Base-by-base conservation (phyloP, 2,888 invertebrate species). In the Phyllotreta cruciferae region DNA sequence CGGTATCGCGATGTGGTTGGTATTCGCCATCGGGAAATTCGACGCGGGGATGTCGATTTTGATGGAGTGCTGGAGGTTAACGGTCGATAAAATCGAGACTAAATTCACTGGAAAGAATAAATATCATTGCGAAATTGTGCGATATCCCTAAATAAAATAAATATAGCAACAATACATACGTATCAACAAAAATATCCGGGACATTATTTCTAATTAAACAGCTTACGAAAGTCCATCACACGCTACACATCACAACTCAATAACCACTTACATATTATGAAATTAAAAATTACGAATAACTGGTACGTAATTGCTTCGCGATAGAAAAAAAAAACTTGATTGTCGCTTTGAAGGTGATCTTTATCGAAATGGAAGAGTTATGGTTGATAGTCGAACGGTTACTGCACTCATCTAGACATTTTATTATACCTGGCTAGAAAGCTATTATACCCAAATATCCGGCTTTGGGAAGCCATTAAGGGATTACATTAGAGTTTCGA, bases 1-100 rank as follows among this genome's bases (percentile, higher is more conserved):
- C 1, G 10, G 49, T 0, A 13, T 9, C 6, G 14, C 36, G 11
- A 58, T 41, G 13, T 42, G 36, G 52, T 62, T 65, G 34, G 61
- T 69, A 50, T 60, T 24, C 2, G 24, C 53, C 6, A 50, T 45
- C 3, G 60, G 56, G 41, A 49, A 11, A 9, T 63, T 56, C 41
- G 60, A 45, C 6, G 55, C 36, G 5, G 63, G 38, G 6, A 75
- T 68, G 53, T 75, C 80, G 3, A 83, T 72, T 70, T 76, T 82
- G n/a, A 86, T 74, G 38, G 80, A 82, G 73, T 85, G 84, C 63
- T 84, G 83, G 0, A 86, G 80, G 57, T 81, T 83, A 37, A 85
- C 79, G 0, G 83, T 83, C 6, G 85, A 84, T 54, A 79, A 58
- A 7, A 78, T 68, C 35, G 74, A 72, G 1, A 85, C 80, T 60